phyloP scores from a whole-genome alignment of 2,888 invertebrate genomes.

The Lissocephala sabroskyi region DNA sequence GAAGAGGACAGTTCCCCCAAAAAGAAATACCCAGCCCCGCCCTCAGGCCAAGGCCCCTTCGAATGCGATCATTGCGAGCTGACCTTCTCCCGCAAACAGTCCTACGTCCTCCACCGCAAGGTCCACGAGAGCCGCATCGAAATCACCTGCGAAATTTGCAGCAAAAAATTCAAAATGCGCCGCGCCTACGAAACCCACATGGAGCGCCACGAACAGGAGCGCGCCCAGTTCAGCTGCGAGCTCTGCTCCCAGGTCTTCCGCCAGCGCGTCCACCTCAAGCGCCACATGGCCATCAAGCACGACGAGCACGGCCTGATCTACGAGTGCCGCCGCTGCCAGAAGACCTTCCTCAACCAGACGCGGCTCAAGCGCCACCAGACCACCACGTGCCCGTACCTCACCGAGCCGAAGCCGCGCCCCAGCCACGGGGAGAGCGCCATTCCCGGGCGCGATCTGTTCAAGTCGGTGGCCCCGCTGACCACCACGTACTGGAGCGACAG shows the following conservation, averaged over 20 bases:
- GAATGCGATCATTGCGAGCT: constrained; percentile 72
- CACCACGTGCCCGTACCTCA: constrained; percentile 32
- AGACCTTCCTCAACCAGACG: constrained; percentile 63
- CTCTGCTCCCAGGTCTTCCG: constrained; percentile 52
- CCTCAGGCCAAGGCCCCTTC: constrained; percentile 27
- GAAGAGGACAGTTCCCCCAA: constrained; percentile 32
- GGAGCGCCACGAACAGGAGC: constrained; percentile 69
- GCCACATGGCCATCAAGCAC: constrained; percentile 68
- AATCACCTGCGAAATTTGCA: constrained; percentile 71
- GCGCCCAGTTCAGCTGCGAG: constrained; percentile 48
- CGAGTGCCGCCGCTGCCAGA: constrained; percentile 69
- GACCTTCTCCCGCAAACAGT: constrained; percentile 73
- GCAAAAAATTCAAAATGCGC: constrained; percentile 72
- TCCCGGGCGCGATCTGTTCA: constrained; percentile 72
- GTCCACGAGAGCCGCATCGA: constrained; percentile 71
- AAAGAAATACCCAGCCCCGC: constrained; percentile 29
- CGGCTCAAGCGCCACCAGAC: constrained; percentile 66
- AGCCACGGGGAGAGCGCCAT: constrained; percentile 18
- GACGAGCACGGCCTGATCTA: constrained; percentile 56
- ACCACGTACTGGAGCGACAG: constrained; percentile 74
- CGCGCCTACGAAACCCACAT: constrained; percentile 72
- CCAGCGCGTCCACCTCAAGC: constrained; percentile 64
- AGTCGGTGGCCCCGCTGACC: constrained; percentile 72
- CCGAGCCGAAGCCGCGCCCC: constrained; percentile 22
- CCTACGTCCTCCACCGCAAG: constrained; percentile 74